A percentile compares a stretch with the other conserved stretches of the same genome.
phyloP scores from a whole-genome alignment of 2,797 vertebrate species.

The Leptodactylus fallax region DNA sequence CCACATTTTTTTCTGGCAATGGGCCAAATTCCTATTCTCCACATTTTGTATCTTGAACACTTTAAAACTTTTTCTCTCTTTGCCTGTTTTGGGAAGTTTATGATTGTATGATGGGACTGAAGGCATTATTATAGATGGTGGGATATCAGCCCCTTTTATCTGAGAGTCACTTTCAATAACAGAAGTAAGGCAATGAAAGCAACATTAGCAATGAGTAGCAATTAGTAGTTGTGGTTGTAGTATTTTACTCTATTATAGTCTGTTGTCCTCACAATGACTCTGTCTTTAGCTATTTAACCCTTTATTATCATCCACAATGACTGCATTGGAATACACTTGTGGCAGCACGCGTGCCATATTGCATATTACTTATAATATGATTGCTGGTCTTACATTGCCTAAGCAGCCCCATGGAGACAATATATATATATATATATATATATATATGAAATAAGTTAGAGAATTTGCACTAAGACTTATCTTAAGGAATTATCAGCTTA shows the following conservation, averaged over 20 bases:
- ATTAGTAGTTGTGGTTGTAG: background rate
- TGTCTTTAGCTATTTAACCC: background rate
- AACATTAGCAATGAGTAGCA: background rate
- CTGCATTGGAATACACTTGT: background rate
- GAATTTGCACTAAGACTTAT: conserved; percentile 79
- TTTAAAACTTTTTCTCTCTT: background rate
- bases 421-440: background rate
- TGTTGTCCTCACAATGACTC: background rate
- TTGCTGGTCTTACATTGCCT: background rate
- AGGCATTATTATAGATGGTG: background rate
- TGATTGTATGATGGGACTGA: background rate
- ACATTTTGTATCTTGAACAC: background rate
- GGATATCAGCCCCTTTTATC: background rate
- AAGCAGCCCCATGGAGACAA: background rate
- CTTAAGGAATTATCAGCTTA: conserved; percentile 72
- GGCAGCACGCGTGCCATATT: background rate
- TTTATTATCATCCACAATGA: background rate
- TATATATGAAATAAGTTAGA: conserved; percentile 65
- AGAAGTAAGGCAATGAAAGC: too few species aligned
- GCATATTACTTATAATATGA: background rate
- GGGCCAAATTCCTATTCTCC: background rate
- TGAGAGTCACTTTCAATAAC: too few species aligned
- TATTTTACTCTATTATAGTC: background rate
- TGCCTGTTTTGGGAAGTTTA: background rate
- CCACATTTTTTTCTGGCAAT: background rate